Evolutionary conservation across 1,140 invertebrate genomes (phyloP).

Genomic region (Euglossa dilemma): DNA sequence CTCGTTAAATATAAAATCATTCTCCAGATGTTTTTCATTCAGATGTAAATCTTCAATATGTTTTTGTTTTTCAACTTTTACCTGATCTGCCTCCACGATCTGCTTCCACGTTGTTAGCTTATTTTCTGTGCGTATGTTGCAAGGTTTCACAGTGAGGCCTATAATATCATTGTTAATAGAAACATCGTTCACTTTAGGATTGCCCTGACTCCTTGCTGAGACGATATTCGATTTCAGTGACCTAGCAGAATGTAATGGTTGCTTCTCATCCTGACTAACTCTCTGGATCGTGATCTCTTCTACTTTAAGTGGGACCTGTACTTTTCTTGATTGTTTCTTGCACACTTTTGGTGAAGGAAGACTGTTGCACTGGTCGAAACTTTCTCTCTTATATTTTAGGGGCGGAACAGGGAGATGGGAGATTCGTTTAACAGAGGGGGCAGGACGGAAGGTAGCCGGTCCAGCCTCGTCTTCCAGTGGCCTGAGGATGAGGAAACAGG

Average conservation of each 20-base stretch:
- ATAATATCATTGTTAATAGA: slow-evolving; percentile 69
- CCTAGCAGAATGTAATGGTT: neutral
- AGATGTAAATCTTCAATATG: neutral
- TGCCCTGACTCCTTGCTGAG: slow-evolving; percentile 54
- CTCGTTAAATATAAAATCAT: neutral
- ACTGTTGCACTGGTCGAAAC: neutral
- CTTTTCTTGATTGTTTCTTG: neutral
- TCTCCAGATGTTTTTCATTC: neutral
- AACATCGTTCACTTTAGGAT: slow-evolving; percentile 73
- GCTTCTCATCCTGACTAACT: slow-evolving; percentile 4
- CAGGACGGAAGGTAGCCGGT: slow-evolving; percentile 27
- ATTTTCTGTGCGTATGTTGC: slow-evolving; percentile 33
- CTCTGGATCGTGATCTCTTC: neutral
- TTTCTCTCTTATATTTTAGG: slow-evolving; percentile 28
- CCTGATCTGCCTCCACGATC: slow-evolving; percentile 45
- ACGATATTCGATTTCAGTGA: slow-evolving; percentile 56
- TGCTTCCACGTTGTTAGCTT: slow-evolving; percentile 75
- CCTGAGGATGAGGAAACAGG: slow-evolving; percentile 72
- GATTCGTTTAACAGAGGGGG: slow-evolving; percentile 35
- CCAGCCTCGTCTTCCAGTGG: slow-evolving; percentile 58
- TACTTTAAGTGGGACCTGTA: neutral
- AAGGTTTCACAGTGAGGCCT: slow-evolving; percentile 73
- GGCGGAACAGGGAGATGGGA: slow-evolving; percentile 35
- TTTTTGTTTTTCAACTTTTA: slow-evolving; percentile 3
- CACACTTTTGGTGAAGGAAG: neutral